These are phyloP conservation scores for Numenius arquata DNA, from an alignment of 2,113 vertebrate species.

Conservation along the genomic window DNA sequence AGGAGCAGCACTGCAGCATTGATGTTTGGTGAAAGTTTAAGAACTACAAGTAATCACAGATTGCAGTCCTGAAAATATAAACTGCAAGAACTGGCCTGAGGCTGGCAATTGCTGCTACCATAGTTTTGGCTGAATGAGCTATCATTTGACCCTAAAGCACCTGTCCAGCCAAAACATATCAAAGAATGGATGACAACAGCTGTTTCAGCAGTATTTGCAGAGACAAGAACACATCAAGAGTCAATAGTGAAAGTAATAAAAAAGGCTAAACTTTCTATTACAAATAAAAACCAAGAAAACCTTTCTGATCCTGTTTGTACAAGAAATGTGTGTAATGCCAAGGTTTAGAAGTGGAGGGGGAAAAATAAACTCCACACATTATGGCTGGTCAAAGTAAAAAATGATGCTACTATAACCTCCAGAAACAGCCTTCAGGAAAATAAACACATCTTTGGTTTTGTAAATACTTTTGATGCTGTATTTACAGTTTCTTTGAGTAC, in stretches of 20 bases:
- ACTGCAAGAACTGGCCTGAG: background rate
- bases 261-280: slow-evolving; percentile 42
- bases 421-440: background rate
- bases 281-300: slow-evolving; percentile 31
- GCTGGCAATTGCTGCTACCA: slow-evolving; percentile 10
- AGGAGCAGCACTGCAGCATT: background rate
- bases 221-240: slow-evolving; percentile 17
- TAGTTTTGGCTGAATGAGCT: slow-evolving; percentile 10
- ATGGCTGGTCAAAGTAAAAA: background rate
- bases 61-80: background rate
- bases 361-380: background rate
- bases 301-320: slow-evolving; percentile 32
- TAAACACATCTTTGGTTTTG: background rate
- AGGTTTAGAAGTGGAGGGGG: background rate
- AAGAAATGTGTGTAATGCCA: background rate
- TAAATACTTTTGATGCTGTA: background rate
- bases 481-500: background rate
- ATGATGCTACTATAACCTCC: background rate
- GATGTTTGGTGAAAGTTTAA: background rate
- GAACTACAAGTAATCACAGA: background rate
- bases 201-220: slow-evolving; percentile 52
- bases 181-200: slow-evolving; percentile 27
- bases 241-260: slow-evolving; percentile 39
- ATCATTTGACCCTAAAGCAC: slow-evolving; percentile 44
- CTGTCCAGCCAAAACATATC: slow-evolving; percentile 20